phyloP scores from a whole-genome alignment of 1,140 invertebrate genomes.

The Musca domestica region DNA sequence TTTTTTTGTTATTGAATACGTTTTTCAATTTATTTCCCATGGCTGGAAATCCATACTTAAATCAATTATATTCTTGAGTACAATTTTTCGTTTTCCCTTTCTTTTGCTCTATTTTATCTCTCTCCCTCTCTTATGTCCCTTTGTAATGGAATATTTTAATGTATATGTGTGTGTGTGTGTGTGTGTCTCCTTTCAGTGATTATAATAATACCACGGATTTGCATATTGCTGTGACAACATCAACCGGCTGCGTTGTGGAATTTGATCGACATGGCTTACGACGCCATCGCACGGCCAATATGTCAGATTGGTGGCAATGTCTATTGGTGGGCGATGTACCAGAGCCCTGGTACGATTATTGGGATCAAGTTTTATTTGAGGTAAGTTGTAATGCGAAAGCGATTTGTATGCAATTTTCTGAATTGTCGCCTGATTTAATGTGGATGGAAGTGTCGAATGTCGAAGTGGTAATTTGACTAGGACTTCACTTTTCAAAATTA shows the following conservation, averaged over 20 bases:
- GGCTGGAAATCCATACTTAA: neutral
- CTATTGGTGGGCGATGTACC: slow-evolving; percentile 66
- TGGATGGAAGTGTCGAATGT: no score
- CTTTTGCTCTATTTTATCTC: neutral
- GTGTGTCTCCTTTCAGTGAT: slow-evolving; percentile 57
- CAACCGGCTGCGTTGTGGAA: slow-evolving; percentile 70
- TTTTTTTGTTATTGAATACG: neutral
- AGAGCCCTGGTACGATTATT: slow-evolving; percentile 69
- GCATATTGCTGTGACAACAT: slow-evolving; percentile 79
- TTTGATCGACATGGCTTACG: slow-evolving; percentile 71
- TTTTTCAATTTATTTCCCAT: neutral
- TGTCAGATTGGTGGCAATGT: slow-evolving; percentile 62
- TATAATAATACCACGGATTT: slow-evolving; percentile 76
- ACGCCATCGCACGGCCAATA: slow-evolving; percentile 53
- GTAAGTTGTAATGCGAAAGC: slow-evolving; percentile 42
- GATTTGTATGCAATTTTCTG: slow-evolving; percentile 9
- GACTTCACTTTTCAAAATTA: no score
- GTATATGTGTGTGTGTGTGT: no score
- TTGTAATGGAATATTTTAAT: neutral
- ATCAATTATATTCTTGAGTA: slow-evolving; percentile 3
- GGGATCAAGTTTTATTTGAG: slow-evolving; percentile 70
- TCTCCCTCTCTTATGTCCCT: neutral
- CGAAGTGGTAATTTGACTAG: no score
- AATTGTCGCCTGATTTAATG: no score
- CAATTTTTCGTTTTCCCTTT: neutral